Base-by-base conservation (phyloP, 2,797 vertebrate species). In the Orientallactaga sibirica region DNA sequence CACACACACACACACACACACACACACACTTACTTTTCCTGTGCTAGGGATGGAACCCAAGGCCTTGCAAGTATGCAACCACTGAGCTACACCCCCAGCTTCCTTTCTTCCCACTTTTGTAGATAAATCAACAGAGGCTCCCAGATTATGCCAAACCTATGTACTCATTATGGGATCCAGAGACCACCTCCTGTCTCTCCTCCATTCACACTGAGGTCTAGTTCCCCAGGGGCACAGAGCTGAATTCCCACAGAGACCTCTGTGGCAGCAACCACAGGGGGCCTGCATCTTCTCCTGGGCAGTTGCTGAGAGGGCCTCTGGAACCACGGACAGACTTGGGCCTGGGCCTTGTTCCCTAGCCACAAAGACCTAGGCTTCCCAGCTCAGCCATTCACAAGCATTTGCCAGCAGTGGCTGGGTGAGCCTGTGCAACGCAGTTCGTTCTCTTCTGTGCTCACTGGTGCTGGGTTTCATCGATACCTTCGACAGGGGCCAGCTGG, bases 341-440 rank as follows among this genome's bases (percentile, higher is more conserved):
- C 67, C 61, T 33, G 81, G 61, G 88, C 85, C 55, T 70, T 3
- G 2, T 68, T 68, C 76, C 37, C 79, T 70, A 71, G 48, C 90
- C 82, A 75, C 20, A 78, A 92, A 87, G 78, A 61, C 79, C 76
- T 62, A 48, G 37, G 75, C 73, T 83, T 80, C 71, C 62, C 12
- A 3, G 61, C 76, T 79, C 77, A 80, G 86, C 95, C 97, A 97
- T 97, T 98, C 97, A 97, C 95, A 97, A 97, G 96, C 95, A 96
- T 82, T 94, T 92, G 89, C 91, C 95, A 90, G 96, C 24, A 62
- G 87, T 67, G 22, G 64, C 95, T 90, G 12, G 93, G 52, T 68
- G 80, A 27, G 86, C 91, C n/a, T 95, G 97, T 95, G 96, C 87
- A 97, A 97, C 90, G 86, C 81, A 94, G 95, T 94, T 92, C 93